A percentile compares a stretch with the other conserved stretches of the same genome.
Conservation (phyloP, 2,113 vertebrate species). For the Apteryx owenii region DNA sequence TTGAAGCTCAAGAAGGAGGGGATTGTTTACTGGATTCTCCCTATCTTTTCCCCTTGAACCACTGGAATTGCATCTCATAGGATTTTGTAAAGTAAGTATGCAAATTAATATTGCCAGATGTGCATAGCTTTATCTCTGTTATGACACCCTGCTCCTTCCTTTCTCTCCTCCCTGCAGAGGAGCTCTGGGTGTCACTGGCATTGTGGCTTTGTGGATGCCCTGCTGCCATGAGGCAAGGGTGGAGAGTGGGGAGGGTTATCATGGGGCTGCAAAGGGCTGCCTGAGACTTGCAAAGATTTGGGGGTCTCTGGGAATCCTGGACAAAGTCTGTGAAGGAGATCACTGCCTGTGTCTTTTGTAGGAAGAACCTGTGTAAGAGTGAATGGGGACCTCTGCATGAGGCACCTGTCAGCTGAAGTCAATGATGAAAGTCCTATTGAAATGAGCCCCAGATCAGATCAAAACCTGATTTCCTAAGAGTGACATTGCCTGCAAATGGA, state of each 20-base stretch:
- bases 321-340: background rate
- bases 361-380: background rate
- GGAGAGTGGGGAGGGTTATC: background rate
- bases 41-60: background rate
- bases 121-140: background rate
- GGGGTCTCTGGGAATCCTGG: background rate
- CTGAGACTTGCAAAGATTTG: background rate
- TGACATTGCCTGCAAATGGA: conserved; percentile 11
- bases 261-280: rapidly evolving
- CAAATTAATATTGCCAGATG: background rate
- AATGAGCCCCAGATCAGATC: conserved; percentile 1
- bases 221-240: background rate
- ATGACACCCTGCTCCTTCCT: background rate
- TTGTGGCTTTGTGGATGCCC: rapidly evolving
- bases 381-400: background rate
- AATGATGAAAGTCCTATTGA: background rate
- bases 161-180: background rate
- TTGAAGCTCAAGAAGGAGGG: background rate
- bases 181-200: background rate
- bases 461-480: conserved; percentile 34
- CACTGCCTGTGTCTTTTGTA: background rate
- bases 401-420: background rate
- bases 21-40: background rate
- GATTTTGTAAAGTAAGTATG: background rate
- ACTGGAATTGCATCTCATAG: rapidly evolving